Conservation (phyloP, 2,113 vertebrate species). For the Typhlomys cinereus region DNA sequence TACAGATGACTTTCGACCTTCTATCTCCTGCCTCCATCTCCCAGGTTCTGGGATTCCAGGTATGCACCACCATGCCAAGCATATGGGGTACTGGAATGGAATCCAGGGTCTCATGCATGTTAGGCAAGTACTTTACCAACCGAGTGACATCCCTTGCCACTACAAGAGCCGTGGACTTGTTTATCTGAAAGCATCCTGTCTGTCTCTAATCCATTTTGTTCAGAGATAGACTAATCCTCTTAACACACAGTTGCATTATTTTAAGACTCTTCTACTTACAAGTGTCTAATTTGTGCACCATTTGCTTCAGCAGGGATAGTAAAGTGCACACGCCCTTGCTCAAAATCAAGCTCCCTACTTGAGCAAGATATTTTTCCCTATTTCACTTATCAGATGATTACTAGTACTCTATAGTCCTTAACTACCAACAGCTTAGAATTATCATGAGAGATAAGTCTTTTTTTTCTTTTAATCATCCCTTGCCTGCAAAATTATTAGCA, state of each 20-base stretch:
- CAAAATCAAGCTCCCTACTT: background rate
- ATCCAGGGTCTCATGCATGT: background rate
- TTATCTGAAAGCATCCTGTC: conserved; percentile 32
- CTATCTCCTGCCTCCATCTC: background rate
- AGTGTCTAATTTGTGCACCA: background rate
- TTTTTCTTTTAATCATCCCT: conserved; percentile 2
- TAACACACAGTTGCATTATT: conserved; percentile 5
- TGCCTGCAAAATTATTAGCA: background rate
- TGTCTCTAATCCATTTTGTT: background rate
- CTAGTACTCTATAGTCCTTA: background rate
- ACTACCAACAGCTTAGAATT: background rate
- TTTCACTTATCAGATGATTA: background rate
- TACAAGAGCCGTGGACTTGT: background rate
- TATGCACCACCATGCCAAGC: accelerated
- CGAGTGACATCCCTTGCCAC: background rate
- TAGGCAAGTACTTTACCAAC: background rate
- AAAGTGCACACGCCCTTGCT: background rate
- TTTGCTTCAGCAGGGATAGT: background rate
- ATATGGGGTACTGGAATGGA: background rate
- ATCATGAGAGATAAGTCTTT: background rate
- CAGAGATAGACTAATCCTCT: conserved; percentile 11
- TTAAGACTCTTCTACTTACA: background rate
- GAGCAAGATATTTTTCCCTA: background rate
- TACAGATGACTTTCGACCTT: no score
- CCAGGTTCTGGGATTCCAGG: background rate